Evolutionary conservation across 2,888 invertebrate genomes (phyloP).

Genomic region (Latheticus oryzae): DNA sequence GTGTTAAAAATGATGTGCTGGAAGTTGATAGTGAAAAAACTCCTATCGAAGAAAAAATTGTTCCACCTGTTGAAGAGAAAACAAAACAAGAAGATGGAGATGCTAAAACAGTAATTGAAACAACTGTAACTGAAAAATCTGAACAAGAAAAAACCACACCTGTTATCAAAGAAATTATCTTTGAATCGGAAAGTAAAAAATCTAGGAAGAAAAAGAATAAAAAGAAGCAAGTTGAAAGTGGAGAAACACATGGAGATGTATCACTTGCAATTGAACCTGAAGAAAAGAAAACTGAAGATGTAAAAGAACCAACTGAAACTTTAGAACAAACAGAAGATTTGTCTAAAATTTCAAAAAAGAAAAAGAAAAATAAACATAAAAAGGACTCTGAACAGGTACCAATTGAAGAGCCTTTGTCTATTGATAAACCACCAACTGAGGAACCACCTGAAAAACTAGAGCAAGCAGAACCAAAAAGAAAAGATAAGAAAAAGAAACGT

Average conservation of each 20-base stretch:
- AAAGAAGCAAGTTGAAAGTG: constrained; percentile 28
- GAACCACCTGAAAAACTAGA: neutral
- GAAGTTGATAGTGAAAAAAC: constrained; percentile 11
- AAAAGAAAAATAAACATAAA: constrained; percentile 4
- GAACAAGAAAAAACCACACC: constrained; percentile 1
- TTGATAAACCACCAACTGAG: constrained; percentile 1
- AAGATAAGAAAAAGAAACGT: constrained; percentile 27
- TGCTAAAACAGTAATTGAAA: constrained; percentile 27
- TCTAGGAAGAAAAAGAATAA: constrained; percentile 30
- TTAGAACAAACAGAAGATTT: constrained; percentile 12
- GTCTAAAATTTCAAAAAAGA: constrained; percentile 1
- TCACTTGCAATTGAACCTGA: constrained; percentile 2
- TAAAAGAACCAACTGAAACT: constrained; percentile 1
- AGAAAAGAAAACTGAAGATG: constrained; percentile 8
- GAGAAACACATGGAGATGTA: constrained; percentile 16
- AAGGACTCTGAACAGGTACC: constrained; percentile 10
- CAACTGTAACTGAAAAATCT: constrained; percentile 13
- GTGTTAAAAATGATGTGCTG: constrained; percentile 5
- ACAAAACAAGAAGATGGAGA: constrained; percentile 25
- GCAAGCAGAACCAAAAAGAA: constrained; percentile 7
- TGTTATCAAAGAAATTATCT: constrained; percentile 17
- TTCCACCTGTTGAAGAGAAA: constrained; percentile 4
- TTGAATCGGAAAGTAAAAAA: constrained; percentile 26
- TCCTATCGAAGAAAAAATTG: constrained; percentile 3
- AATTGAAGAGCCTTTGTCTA: neutral